Percentiles rank a stretch among this genome's conserved stretches.
These are phyloP conservation scores for Pomacea maculata DNA, from an alignment of 1,140 invertebrate genomes.

Conservation along the genomic window DNA sequence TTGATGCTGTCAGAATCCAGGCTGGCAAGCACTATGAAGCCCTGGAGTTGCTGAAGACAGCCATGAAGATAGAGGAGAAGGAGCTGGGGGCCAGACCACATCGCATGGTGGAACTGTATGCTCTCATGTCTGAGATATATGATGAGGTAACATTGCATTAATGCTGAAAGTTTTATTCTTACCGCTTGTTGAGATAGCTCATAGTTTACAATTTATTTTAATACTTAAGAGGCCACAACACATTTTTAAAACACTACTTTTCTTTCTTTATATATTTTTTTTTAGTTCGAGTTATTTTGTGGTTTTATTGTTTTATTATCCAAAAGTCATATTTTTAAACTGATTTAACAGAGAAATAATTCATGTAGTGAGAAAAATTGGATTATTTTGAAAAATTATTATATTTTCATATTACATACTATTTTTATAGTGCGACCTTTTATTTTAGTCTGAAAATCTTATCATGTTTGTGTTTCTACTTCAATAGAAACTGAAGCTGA, in stretches of 20 bases:
- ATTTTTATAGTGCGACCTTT: too few relatives aligned
- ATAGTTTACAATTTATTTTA: not conserved
- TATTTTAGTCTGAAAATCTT: too few relatives aligned
- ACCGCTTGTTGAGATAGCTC: not conserved
- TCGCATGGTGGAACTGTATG: constrained; percentile 63
- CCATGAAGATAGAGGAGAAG: constrained; percentile 63
- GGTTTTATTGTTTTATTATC: not conserved
- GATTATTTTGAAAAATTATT: too few relatives aligned
- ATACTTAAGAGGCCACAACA: not conserved
- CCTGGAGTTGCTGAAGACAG: constrained; percentile 58
- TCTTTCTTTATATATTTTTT: not conserved
- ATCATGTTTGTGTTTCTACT: constrained; percentile 21
- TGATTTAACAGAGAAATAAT: too few relatives aligned
- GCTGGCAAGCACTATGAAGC: constrained; percentile 62
- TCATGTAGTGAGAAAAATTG: too few relatives aligned
- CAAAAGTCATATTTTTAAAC: too few relatives aligned
- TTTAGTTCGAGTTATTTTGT: too few relatives aligned
- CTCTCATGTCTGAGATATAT: constrained; percentile 64
- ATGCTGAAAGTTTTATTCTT: not conserved
- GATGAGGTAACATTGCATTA: constrained; percentile 52
- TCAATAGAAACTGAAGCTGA: constrained; percentile 62
- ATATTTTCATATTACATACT: too few relatives aligned
- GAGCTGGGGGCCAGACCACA: constrained; percentile 61
- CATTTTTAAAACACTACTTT: not conserved
- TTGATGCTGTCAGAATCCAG: constrained; percentile 50